phyloP scores from a whole-genome alignment of 2,888 invertebrate species.

The Thumatha senex region DNA sequence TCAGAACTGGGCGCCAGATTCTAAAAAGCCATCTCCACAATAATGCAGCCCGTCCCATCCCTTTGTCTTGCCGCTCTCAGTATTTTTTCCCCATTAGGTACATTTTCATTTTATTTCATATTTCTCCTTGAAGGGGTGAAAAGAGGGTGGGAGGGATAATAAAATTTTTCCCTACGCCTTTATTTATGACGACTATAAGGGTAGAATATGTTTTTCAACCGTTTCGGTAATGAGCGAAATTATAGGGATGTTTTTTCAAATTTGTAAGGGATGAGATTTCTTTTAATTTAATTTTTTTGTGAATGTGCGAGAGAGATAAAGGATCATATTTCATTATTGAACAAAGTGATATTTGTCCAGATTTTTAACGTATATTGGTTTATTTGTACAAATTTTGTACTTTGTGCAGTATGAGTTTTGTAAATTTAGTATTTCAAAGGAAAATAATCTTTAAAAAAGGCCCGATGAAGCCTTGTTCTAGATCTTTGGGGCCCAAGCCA shows the following conservation, averaged over 20 bases:
- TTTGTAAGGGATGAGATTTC: conserved; percentile 60
- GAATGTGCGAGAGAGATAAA: conserved; percentile 62
- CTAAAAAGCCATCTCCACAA: conserved; percentile 45
- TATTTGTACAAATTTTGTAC: no score
- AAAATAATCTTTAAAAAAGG: no score
- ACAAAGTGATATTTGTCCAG: conserved; percentile 26
- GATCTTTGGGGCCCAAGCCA: no score
- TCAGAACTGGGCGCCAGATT: no score
- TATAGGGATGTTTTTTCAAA: conserved; percentile 70
- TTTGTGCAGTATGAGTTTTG: no score
- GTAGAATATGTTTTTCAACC: conserved; percentile 79
- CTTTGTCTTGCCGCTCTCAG: conserved; percentile 78
- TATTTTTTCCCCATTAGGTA: conserved; percentile 81
- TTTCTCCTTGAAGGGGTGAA: conserved; percentile 70
- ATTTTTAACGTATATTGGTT: neutral
- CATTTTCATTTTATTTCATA: conserved; percentile 84
- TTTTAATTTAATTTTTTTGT: conserved; percentile 38
- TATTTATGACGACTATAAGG: conserved; percentile 78
- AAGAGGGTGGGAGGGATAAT: conserved; percentile 59
- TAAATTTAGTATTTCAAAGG: no score
- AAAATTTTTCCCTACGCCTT: conserved; percentile 81
- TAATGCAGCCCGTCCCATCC: conserved; percentile 50
- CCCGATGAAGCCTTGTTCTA: no score
- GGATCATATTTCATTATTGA: conserved; percentile 45
- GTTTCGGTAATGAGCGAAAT: conserved; percentile 79